phyloP scores from a whole-genome alignment of 2,888 invertebrate species.

The Nasonovia ribisnigri region DNA sequence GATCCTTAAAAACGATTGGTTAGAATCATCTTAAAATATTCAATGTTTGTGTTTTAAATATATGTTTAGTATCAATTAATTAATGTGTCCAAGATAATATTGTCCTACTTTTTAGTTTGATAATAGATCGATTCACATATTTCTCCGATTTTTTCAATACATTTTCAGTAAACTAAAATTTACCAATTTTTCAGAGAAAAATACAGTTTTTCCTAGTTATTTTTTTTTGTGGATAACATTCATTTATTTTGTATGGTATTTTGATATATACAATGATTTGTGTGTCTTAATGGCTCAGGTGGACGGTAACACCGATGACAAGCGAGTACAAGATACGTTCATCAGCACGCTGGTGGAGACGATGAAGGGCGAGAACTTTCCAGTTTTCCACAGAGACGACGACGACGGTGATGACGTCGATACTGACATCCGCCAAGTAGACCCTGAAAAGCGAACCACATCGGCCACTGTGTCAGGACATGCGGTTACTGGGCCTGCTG shows the following conservation, averaged over 20 bases:
- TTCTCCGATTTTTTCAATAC: no score
- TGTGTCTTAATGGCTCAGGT: conserved; percentile 73
- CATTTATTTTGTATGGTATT: no score
- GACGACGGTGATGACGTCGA: neutral
- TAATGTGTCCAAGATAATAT: no score
- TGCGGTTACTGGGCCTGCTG: neutral
- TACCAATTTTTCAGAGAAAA: no score
- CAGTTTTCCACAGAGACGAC: neutral
- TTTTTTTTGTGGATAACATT: no score
- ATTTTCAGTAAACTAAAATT: no score
- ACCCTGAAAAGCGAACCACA: neutral
- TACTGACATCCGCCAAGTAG: neutral
- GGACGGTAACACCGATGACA: conserved; percentile 87
- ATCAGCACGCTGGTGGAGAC: conserved; percentile 78
- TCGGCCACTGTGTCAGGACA: neutral
- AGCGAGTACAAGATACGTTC: conserved; percentile 84
- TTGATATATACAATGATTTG: no score
- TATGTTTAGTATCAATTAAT: neutral
- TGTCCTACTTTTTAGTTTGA: no score
- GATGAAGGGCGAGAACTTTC: conserved; percentile 70
- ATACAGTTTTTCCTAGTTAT: no score
- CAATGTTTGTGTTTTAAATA: no score
- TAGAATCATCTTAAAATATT: neutral
- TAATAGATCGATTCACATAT: no score
- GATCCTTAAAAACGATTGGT: neutral